Percentiles rank a stretch among this genome's conserved stretches.
Conservation (phyloP, 2,888 invertebrate genomes). For the Andrena flavipes region DNA sequence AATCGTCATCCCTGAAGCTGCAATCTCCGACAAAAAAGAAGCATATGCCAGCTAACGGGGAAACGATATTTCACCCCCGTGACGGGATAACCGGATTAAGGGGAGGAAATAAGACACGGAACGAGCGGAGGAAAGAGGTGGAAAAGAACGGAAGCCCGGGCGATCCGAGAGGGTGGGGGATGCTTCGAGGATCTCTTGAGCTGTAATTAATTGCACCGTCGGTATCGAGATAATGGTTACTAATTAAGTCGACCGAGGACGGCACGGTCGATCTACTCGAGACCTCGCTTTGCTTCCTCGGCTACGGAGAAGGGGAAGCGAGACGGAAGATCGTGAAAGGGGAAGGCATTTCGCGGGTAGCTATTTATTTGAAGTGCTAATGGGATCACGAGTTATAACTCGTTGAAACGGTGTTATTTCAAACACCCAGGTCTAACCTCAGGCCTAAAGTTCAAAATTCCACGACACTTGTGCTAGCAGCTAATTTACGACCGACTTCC, state of each 20-base stretch:
- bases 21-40: constrained; percentile 3
- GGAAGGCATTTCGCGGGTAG: not conserved
- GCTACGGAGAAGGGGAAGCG: constrained; percentile 8
- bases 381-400: too few relatives aligned
- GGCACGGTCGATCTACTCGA: constrained; percentile 57
- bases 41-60: not conserved
- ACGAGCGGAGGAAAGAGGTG: not conserved
- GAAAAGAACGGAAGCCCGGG: constrained; percentile 26
- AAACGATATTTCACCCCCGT: constrained; percentile 37
- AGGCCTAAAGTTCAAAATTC: not conserved
- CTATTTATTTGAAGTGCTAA: too few relatives aligned
- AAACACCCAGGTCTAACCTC: not conserved
- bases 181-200: constrained; percentile 25
- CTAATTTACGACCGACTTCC: constrained; percentile 1
- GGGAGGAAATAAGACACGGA: constrained; percentile 12
- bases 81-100: constrained; percentile 12
- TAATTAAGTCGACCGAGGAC: constrained; percentile 65
- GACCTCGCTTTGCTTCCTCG: constrained; percentile 27
- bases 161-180: constrained; percentile 9
- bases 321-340: not conserved
- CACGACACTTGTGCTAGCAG: constrained; percentile 1
- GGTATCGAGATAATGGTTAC: constrained; percentile 73
- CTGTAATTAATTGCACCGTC: constrained; percentile 67
- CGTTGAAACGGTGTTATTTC: too few relatives aligned
- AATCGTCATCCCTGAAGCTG: constrained; percentile 2